phyloP scores from a whole-genome alignment of 2,888 invertebrate genomes.

The Teinopalpus imperialis region DNA sequence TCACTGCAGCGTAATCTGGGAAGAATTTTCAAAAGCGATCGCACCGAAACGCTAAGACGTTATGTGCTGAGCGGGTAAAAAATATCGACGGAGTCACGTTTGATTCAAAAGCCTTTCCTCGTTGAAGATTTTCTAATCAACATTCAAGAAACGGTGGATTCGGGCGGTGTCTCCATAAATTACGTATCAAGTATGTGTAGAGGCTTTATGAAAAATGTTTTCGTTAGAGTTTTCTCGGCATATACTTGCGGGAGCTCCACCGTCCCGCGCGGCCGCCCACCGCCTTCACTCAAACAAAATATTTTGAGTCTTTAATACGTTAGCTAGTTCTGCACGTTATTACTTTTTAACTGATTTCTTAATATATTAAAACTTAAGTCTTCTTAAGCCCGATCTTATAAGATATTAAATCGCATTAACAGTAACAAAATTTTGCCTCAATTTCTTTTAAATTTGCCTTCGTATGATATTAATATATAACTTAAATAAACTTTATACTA shows the following conservation, averaged over 20 bases:
- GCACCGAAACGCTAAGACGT: background rate
- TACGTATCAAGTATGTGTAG: conserved; percentile 74
- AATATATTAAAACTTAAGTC: too few species aligned
- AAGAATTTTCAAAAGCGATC: background rate
- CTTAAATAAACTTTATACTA: too few species aligned
- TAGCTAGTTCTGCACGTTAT: conserved; percentile 51
- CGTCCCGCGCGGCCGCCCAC: conserved; percentile 38
- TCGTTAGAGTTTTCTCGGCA: conserved; percentile 48
- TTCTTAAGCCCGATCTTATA: too few species aligned
- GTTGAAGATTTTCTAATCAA: conserved; percentile 65
- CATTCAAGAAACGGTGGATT: conserved; percentile 64
- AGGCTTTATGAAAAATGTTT: conserved; percentile 77
- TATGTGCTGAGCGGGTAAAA: conserved; percentile 21
- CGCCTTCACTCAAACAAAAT: conserved; percentile 57
- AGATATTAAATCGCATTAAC: conserved; percentile 5
- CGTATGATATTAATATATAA: too few species aligned
- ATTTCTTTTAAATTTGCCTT: too few species aligned
- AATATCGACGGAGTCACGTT: conserved; percentile 37
- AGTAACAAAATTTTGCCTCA: too few species aligned
- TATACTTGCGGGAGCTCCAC: conserved; percentile 49
- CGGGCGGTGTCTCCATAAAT: conserved; percentile 74
- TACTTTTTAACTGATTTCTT: conserved; percentile 45
- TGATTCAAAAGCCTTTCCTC: conserved; percentile 45
- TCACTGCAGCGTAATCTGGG: conserved; percentile 5
- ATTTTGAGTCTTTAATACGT: conserved; percentile 56